Conservation (phyloP, 1,140 invertebrate species). For the Sarcophaga peregrina region DNA sequence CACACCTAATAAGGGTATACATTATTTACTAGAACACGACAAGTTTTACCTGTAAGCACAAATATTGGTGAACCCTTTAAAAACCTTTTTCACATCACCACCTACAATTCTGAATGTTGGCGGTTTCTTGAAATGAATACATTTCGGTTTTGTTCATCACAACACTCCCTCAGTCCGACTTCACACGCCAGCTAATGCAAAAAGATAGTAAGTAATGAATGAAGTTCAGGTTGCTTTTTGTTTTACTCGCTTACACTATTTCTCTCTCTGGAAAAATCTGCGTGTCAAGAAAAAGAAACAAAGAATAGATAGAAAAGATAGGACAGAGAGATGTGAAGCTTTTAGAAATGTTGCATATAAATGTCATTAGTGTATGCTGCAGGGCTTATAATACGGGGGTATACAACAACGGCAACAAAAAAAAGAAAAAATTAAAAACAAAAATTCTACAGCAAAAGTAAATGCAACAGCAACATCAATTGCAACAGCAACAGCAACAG, state of each 20-base stretch:
- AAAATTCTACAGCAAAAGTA: too few relatives aligned
- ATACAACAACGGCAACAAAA: not conserved
- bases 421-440: not conserved
- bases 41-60: too few relatives aligned
- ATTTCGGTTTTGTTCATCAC: not conserved
- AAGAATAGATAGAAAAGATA: not conserved
- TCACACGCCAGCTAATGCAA: not conserved
- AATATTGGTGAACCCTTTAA: too few relatives aligned
- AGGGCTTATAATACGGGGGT: not conserved
- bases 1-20: too few relatives aligned
- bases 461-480: too few relatives aligned
- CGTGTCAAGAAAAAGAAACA: not conserved
- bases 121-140: not conserved
- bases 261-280: not conserved
- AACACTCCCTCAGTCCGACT: not conserved
- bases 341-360: conserved; percentile 25
- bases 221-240: conserved; percentile 11
- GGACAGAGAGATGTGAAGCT: not conserved
- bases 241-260: not conserved
- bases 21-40: too few relatives aligned
- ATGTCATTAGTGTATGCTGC: conserved; percentile 16
- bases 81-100: too few relatives aligned
- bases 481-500: too few relatives aligned
- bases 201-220: not conserved
- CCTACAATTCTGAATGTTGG: not conserved